Percentiles rank a stretch among this genome's conserved stretches.
phyloP scores from a whole-genome alignment of 2,888 invertebrate genomes.

The Apamea crenata region DNA sequence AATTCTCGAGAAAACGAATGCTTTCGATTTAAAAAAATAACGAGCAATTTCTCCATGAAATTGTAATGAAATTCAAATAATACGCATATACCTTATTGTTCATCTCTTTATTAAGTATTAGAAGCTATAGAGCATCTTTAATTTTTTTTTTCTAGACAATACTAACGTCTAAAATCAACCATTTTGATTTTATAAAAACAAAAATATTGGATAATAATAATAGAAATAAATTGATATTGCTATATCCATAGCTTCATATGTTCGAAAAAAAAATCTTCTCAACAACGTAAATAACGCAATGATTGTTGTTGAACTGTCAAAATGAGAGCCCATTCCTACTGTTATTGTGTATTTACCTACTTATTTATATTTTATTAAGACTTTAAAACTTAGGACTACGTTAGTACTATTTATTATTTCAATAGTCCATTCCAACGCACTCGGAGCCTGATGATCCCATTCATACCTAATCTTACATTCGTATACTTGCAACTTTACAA shows the following conservation, averaged over 20 bases:
- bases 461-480: conserved; percentile 23
- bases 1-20: conserved; percentile 2
- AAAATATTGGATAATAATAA: no score
- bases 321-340: no score
- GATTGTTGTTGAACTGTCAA: no score
- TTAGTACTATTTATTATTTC: background rate
- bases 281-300: no score
- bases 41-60: background rate
- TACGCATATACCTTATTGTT: background rate
- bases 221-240: no score
- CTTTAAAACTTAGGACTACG: background rate
- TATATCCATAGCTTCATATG: no score
- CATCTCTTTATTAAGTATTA: background rate
- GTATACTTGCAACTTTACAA: background rate
- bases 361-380: no score
- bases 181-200: background rate
- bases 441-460: background rate
- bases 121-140: background rate
- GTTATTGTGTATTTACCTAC: no score
- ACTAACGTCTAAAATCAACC: background rate
- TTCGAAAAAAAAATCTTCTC: no score
- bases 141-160: background rate
- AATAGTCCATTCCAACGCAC: background rate
- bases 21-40: conserved; percentile 8
- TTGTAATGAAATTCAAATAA: background rate